These are phyloP conservation scores for Eristalis pertinax DNA, from an alignment of 2,888 invertebrate species.

Conservation along the genomic window DNA sequence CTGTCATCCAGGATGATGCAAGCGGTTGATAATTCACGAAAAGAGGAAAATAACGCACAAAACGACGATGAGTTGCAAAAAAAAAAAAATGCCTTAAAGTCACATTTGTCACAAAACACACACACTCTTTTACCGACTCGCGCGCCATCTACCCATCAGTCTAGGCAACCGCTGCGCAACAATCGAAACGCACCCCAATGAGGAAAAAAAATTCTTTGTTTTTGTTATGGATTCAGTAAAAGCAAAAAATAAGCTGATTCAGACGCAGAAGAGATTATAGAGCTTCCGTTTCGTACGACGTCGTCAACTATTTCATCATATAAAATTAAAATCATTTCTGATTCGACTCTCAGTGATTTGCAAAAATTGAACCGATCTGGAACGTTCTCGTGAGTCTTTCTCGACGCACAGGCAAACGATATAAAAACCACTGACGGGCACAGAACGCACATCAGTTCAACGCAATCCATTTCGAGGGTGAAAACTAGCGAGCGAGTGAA, in stretches of 20 bases:
- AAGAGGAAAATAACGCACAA: too few species aligned
- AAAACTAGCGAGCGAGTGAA: neutral
- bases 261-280: slow-evolving; percentile 13
- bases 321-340: slow-evolving; percentile 33
- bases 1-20: neutral
- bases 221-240: slow-evolving; percentile 24
- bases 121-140: neutral
- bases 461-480: neutral
- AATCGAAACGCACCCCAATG: slow-evolving; percentile 9
- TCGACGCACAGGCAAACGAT: neutral
- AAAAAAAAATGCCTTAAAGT: neutral
- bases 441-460: neutral
- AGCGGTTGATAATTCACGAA: neutral
- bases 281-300: neutral
- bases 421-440: slow-evolving; percentile 25
- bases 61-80: too few species aligned
- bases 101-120: too few species aligned
- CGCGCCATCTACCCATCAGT: slow-evolving; percentile 12
- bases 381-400: slow-evolving; percentile 37
- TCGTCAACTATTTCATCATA: slow-evolving; percentile 50
- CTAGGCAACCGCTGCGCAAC: neutral
- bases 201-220: slow-evolving; percentile 2
- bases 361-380: slow-evolving; percentile 56
- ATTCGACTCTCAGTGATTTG: slow-evolving; percentile 61
- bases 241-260: slow-evolving; percentile 32